phyloP scores from a whole-genome alignment of 2,888 invertebrate genomes.

The Rosalia funebris region DNA sequence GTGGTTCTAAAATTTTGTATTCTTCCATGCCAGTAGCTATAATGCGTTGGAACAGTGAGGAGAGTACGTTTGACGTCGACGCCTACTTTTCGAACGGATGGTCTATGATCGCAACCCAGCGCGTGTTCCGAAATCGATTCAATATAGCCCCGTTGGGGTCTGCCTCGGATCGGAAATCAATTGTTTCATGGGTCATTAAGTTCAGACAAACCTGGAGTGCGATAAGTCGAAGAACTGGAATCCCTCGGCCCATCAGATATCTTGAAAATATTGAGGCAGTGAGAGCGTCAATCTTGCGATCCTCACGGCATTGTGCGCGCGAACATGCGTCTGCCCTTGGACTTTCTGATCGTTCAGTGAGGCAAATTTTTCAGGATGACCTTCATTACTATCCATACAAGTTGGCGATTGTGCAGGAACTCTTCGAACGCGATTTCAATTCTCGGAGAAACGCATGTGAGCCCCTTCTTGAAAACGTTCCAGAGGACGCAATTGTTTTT shows the following conservation, averaged over 20 bases:
- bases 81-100: slow-evolving; percentile 31
- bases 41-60: slow-evolving; percentile 34
- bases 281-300: too few relatives aligned
- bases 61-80: slow-evolving; percentile 35
- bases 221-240: too few relatives aligned
- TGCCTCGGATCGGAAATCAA: background rate
- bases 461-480: background rate
- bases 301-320: too few relatives aligned
- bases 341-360: too few relatives aligned
- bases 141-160: slow-evolving; percentile 31
- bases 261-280: too few relatives aligned
- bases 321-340: too few relatives aligned
- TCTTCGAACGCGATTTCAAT: too few relatives aligned
- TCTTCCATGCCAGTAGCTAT: slow-evolving; percentile 7
- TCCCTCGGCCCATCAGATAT: background rate
- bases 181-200: background rate
- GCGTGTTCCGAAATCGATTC: slow-evolving; percentile 43
- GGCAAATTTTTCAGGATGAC: too few relatives aligned
- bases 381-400: too few relatives aligned
- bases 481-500: too few relatives aligned
- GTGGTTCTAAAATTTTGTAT: slow-evolving; percentile 26
- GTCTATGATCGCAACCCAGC: slow-evolving; percentile 38
- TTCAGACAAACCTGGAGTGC: background rate
- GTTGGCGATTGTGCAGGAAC: too few relatives aligned
- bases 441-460: background rate